phyloP scores from a whole-genome alignment of 2,797 vertebrate species.

The Apodemus agrarius region DNA sequence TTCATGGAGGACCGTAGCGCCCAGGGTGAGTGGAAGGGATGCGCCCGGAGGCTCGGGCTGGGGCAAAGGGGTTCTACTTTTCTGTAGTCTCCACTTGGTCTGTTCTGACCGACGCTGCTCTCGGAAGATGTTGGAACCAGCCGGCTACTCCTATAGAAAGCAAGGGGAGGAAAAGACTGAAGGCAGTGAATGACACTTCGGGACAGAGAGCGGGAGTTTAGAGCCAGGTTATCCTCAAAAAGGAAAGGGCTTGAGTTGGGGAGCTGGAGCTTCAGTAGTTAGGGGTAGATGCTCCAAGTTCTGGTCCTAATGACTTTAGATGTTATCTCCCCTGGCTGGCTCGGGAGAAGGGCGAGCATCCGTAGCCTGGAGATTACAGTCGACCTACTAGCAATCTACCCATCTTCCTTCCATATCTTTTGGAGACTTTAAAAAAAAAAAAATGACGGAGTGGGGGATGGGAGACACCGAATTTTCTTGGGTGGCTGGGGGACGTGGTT shows the following conservation, averaged over 20 bases:
- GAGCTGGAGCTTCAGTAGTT: slow-evolving; percentile 70
- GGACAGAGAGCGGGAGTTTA: slow-evolving; percentile 52
- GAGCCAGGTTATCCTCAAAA: slow-evolving; percentile 67
- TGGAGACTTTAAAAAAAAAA: not conserved
- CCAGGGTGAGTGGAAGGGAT: slow-evolving; percentile 93
- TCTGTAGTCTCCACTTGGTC: slow-evolving; percentile 14
- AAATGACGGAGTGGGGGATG: not conserved
- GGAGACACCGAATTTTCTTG: slow-evolving; percentile 58
- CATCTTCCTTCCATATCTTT: slow-evolving; percentile 27
- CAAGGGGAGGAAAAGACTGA: not conserved
- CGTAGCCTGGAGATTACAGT: slow-evolving; percentile 54
- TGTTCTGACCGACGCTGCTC: slow-evolving; percentile 65
- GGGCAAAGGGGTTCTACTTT: slow-evolving; percentile 55
- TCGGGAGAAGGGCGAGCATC: slow-evolving; percentile 63
- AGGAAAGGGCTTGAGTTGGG: slow-evolving; percentile 62
- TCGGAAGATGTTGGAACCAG: slow-evolving; percentile 68
- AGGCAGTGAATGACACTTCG: slow-evolving; percentile 78
- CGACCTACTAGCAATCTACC: slow-evolving; percentile 65
- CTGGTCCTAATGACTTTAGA: slow-evolving; percentile 60
- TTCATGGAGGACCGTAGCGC: slow-evolving; percentile 97
- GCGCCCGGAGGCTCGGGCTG: slow-evolving; percentile 6
- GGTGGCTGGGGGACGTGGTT: slow-evolving; percentile 69
- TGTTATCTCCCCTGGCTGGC: slow-evolving; percentile 77
- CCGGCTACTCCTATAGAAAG: slow-evolving; percentile 44
- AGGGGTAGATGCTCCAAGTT: slow-evolving; percentile 69